These are phyloP conservation scores for Intellagama lesueurii DNA, from an alignment of 2,797 vertebrate species.

Conservation along the genomic window DNA sequence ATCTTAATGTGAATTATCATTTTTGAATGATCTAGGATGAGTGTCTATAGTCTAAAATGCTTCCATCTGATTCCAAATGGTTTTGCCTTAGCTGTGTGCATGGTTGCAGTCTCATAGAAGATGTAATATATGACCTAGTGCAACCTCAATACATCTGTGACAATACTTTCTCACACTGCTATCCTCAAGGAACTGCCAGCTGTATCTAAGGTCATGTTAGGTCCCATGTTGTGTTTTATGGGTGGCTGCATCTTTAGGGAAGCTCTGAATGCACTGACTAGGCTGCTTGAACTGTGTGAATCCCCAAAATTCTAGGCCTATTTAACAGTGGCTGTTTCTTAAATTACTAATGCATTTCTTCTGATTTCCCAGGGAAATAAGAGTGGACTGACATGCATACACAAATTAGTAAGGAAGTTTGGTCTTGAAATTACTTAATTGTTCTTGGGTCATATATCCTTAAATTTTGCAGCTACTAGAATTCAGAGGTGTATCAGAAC, in stretches of 20 bases:
- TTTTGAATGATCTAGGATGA: neutral
- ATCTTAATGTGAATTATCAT: neutral
- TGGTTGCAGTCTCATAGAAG: constrained; percentile 1
- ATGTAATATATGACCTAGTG: neutral
- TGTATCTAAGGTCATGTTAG: neutral
- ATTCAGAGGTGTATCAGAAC: neutral
- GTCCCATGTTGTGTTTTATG: neutral
- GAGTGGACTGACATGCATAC: constrained; percentile 66
- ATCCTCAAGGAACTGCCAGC: neutral
- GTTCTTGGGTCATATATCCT: neutral
- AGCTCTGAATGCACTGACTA: neutral
- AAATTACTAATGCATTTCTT: constrained; percentile 68
- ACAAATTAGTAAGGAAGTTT: constrained; percentile 68
- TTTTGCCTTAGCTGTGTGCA: neutral
- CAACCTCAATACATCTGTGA: neutral
- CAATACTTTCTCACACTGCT: constrained; percentile 2
- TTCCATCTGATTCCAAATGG: neutral
- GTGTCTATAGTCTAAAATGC: neutral
- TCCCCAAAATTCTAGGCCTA: constrained; percentile 68
- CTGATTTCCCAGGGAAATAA: constrained; percentile 73
- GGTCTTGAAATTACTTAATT: neutral
- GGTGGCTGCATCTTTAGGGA: neutral
- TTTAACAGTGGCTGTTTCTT: constrained; percentile 69
- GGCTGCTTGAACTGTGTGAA: constrained; percentile 56
- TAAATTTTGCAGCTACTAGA: constrained; percentile 1